These are phyloP conservation scores for Venturia canescens DNA, from an alignment of 1,140 invertebrate species.

Conservation along the genomic window DNA sequence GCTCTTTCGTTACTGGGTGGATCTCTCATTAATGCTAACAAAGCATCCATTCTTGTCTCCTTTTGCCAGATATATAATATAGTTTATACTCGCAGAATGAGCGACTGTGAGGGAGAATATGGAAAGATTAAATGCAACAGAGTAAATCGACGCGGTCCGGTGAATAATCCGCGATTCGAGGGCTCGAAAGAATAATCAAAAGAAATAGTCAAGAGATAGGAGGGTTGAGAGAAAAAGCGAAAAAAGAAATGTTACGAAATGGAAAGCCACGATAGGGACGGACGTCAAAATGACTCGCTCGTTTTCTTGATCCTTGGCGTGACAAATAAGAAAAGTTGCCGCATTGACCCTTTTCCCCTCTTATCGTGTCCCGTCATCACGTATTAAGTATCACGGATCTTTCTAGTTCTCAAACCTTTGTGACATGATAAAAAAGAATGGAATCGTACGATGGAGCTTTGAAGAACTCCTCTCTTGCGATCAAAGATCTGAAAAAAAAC, in stretches of 20 bases:
- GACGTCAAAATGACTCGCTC: constrained; percentile 23
- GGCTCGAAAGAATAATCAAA: constrained; percentile 24
- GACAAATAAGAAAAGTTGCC: constrained; percentile 17
- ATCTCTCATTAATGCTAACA: constrained; percentile 54
- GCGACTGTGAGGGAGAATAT: not conserved
- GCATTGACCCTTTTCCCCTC: not conserved
- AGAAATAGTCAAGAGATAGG: constrained; percentile 5
- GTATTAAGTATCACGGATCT: constrained; percentile 17
- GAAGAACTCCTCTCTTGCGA: not conserved
- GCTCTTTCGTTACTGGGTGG: constrained; percentile 9
- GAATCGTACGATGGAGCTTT: not conserved
- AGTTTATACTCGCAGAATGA: constrained; percentile 9
- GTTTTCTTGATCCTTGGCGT: constrained; percentile 14
- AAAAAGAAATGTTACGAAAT: constrained; percentile 4
- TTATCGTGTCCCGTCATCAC: constrained; percentile 7
- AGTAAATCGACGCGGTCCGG: constrained; percentile 8
- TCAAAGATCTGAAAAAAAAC: not conserved
- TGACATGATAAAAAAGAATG: not conserved
- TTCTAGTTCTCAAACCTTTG: not conserved
- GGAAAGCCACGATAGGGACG: constrained; percentile 13
- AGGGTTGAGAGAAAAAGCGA: not conserved
- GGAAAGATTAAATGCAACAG: constrained; percentile 5
- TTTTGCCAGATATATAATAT: constrained; percentile 42
- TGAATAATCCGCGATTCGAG: not conserved
- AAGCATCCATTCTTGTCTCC: constrained; percentile 42